phyloP scores from a whole-genome alignment of 2,797 vertebrate genomes.

The Siniperca undulata region DNA sequence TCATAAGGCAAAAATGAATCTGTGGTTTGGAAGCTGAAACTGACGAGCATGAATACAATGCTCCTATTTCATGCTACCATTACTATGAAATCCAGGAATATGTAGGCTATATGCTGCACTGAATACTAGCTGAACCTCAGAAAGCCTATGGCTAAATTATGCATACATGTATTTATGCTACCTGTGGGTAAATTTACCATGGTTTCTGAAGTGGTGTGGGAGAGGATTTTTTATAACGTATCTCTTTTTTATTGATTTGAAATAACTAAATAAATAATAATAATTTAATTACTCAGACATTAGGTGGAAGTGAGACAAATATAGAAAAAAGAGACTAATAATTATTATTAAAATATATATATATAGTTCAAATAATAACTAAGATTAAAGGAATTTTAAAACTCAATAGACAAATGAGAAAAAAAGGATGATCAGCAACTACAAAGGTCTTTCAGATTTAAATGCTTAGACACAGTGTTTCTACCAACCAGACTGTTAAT shows the following conservation, averaged over 20 bases:
- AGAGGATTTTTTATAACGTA: not conserved
- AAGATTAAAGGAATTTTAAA: not conserved
- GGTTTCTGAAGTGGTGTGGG: too few relatives aligned
- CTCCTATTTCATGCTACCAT: constrained; percentile 28
- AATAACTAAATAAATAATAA: not conserved
- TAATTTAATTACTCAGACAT: not conserved
- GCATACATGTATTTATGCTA: not conserved
- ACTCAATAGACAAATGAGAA: not conserved
- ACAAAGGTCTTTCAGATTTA: too few relatives aligned
- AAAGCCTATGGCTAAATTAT: not conserved
- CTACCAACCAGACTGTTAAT: too few relatives aligned
- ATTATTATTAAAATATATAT: not conserved
- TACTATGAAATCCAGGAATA: constrained; percentile 33
- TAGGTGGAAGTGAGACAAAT: not conserved
- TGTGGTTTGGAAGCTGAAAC: constrained; percentile 29
- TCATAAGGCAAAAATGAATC: constrained; percentile 36
- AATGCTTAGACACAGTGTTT: too few relatives aligned
- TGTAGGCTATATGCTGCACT: constrained; percentile 13
- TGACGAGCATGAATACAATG: constrained; percentile 18
- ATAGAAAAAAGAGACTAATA: not conserved
- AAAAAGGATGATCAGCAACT: not conserved
- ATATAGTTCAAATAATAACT: not conserved
- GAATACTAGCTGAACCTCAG: not conserved
- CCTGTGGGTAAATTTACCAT: not conserved
- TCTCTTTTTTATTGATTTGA: not conserved